Conservation (phyloP, 2,888 invertebrate genomes). For the Apeira syringaria region DNA sequence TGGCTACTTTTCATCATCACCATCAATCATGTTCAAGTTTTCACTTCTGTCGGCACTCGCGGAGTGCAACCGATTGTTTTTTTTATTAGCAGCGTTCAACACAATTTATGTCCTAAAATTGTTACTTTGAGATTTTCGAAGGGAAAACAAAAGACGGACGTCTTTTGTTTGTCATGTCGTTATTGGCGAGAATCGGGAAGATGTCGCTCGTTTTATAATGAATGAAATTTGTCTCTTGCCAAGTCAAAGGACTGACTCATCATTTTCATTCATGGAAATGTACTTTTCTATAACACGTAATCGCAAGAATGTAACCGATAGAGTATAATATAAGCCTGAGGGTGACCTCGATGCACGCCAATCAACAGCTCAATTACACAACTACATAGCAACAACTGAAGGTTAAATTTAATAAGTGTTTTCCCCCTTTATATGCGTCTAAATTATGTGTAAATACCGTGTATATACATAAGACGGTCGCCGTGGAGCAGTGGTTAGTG, state of each 20-base stretch:
- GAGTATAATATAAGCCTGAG: conserved; percentile 12
- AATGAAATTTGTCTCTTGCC: conserved; percentile 50
- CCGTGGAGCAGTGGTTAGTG: no score
- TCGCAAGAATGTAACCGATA: conserved; percentile 20
- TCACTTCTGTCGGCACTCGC: no score
- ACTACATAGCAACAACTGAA: conserved; percentile 17
- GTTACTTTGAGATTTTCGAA: no score
- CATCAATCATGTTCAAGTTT: no score
- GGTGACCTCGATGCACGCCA: conserved; percentile 26
- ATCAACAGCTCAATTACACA: conserved; percentile 29
- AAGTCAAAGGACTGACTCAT: conserved; percentile 68
- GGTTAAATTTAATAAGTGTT: conserved; percentile 8
- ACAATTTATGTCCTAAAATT: no score
- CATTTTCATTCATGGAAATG: conserved; percentile 64
- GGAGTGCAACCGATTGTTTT: no score
- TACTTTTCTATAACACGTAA: conserved; percentile 32
- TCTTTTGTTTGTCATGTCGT: no score
- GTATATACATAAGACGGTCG: no score
- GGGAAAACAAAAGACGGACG: no score
- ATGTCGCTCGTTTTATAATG: conserved; percentile 37
- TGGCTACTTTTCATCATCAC: no score
- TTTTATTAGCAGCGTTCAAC: no score
- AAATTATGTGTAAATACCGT: no score
- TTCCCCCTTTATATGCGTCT: conserved; percentile 1
- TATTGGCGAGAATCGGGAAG: conserved; percentile 41